phyloP scores from a whole-genome alignment of 2,888 invertebrate species.

The Nycteola revayana region DNA sequence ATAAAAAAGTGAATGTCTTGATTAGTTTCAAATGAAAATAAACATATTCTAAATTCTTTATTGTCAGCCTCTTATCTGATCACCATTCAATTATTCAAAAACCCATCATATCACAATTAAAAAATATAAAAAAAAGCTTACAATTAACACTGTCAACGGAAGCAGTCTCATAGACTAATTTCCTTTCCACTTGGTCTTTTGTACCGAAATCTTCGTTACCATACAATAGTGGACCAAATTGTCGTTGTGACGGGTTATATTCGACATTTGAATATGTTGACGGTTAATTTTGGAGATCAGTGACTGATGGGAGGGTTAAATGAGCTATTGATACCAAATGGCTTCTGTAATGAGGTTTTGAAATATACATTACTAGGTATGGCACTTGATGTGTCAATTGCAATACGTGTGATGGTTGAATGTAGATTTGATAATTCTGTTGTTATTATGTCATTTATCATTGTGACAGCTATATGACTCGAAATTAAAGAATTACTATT shows the following conservation, averaged over 20 bases:
- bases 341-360: conserved; percentile 18
- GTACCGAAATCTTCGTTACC: conserved; percentile 46
- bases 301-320: conserved; percentile 15
- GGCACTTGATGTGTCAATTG: no score
- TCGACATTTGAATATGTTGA: conserved; percentile 44
- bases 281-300: conserved; percentile 28
- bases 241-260: conserved; percentile 30
- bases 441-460: no score
- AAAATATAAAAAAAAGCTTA: conserved; percentile 29
- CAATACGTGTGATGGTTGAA: no score
- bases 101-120: conserved; percentile 13
- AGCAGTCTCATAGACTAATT: conserved; percentile 42
- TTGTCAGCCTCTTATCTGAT: background rate
- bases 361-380: no score
- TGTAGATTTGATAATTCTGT: no score
- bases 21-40: no score
- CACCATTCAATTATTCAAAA: background rate
- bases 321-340: conserved; percentile 21
- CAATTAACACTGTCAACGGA: conserved; percentile 38
- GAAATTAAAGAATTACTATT: no score
- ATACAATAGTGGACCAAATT: conserved; percentile 52
- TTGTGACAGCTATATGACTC: no score
- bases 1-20: no score
- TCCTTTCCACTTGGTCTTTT: conserved; percentile 43
- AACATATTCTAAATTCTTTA: background rate